Evolutionary conservation across 53 echinoderm and acorn worm species (phyloP).

Genomic region (Arbacia lixula): DNA sequence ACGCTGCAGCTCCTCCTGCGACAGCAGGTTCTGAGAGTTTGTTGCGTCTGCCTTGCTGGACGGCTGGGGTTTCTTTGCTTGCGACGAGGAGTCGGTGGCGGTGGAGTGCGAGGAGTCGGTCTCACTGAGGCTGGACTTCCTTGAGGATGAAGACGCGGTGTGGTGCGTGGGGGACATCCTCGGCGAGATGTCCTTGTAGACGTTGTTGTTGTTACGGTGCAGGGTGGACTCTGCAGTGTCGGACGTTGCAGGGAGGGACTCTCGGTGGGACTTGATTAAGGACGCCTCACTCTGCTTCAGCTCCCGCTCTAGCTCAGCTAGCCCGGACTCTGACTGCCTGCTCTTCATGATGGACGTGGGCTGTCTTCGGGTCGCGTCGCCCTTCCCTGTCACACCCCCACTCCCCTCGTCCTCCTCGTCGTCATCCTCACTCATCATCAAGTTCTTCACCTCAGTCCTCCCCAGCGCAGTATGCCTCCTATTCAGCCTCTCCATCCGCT

Average conservation of each 20-base stretch:
- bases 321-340: slow-evolving; percentile 45
- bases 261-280: slow-evolving; percentile 14
- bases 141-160: slow-evolving; percentile 4
- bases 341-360: slow-evolving; percentile 19
- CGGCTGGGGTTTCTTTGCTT: slow-evolving; percentile 53
- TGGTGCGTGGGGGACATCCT: slow-evolving; percentile 34
- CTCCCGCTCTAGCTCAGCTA: slow-evolving; percentile 36
- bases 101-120: slow-evolving; percentile 5
- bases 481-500: slow-evolving; percentile 7
- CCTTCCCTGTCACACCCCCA: slow-evolving; percentile 26
- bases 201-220: slow-evolving; percentile 97
- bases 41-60: slow-evolving; percentile 55
- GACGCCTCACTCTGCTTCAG: slow-evolving; percentile 13
- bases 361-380: slow-evolving; percentile 39
- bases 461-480: slow-evolving; percentile 32
- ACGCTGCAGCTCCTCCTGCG: slow-evolving; percentile 80
- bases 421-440: background rate
- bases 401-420: too few relatives aligned
- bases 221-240: slow-evolving; percentile 53
- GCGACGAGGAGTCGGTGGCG: slow-evolving; percentile 19
- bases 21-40: slow-evolving; percentile 54
- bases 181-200: slow-evolving; percentile 63
- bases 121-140: slow-evolving; percentile 39
- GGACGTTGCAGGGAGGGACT: slow-evolving; percentile 10
- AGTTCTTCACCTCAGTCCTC: background rate